phyloP scores from a whole-genome alignment of 1,140 invertebrate species.

The Bombus pascuorum region DNA sequence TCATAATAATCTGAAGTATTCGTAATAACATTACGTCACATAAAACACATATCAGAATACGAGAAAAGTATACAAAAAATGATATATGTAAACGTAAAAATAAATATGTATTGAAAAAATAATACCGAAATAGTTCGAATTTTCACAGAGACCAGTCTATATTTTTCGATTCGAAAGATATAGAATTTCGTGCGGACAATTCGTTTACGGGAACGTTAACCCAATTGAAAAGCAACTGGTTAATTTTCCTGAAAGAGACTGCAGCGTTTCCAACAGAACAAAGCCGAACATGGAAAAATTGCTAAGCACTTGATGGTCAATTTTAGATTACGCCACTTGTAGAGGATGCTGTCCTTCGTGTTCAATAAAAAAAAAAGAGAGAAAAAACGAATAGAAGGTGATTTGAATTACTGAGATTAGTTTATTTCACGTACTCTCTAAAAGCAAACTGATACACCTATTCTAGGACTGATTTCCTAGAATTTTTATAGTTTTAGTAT shows the following conservation, averaged over 20 bases:
- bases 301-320: conserved; percentile 5
- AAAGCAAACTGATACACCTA: neutral
- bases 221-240: neutral
- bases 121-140: neutral
- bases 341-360: neutral
- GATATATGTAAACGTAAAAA: too few relatives aligned
- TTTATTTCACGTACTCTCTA: neutral
- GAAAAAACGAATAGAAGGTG: neutral
- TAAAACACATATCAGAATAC: too few relatives aligned
- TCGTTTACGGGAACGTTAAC: neutral
- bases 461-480: too few relatives aligned
- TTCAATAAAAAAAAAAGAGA: neutral
- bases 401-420: neutral
- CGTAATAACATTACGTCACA: too few relatives aligned
- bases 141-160: neutral
- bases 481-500: too few relatives aligned
- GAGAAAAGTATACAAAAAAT: too few relatives aligned
- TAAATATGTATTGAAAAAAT: too few relatives aligned
- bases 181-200: neutral
- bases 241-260: conserved; percentile 1
- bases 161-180: neutral
- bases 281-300: neutral
- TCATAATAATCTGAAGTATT: too few relatives aligned
- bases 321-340: conserved; percentile 12
- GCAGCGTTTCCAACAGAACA: neutral